A percentile compares a stretch with the other conserved stretches of the same genome.
Evolutionary conservation across 2,113 vertebrate genomes (phyloP).

Genomic region (Pelobates fuscus): DNA sequence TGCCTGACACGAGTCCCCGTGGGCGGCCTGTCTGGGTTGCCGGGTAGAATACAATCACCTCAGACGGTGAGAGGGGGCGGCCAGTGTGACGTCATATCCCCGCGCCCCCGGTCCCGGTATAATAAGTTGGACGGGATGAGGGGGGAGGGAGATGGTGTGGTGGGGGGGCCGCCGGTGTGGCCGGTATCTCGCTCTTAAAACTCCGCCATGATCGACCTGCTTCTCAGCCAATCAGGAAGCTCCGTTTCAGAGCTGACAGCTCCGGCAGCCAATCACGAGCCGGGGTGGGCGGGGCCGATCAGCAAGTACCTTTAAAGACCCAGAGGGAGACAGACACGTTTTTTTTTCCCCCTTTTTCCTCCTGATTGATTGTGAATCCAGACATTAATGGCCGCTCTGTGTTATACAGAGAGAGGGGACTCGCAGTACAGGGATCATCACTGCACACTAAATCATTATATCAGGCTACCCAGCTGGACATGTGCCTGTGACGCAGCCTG

Average conservation of each 20-base stretch:
- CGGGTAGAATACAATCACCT: too few relatives aligned
- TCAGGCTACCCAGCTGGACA: too few relatives aligned
- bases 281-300: constrained; percentile 4
- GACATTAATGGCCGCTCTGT: too few relatives aligned
- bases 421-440: too few relatives aligned
- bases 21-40: constrained; percentile 4
- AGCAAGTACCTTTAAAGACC: constrained; percentile 33
- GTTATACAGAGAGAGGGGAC: too few relatives aligned
- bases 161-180: neutral
- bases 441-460: too few relatives aligned
- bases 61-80: neutral
- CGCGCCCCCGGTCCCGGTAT: neutral
- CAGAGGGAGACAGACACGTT: constrained; percentile 6
- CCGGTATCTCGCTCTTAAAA: constrained; percentile 29
- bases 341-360: neutral
- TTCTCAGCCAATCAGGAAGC: neutral
- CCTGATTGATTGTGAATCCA: too few relatives aligned
- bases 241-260: neutral
- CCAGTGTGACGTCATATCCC: neutral
- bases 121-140: neutral
- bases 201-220: constrained; percentile 18
- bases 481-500: too few relatives aligned
- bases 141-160: neutral
- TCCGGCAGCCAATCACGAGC: neutral
- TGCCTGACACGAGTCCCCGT: constrained; percentile 21